These are phyloP conservation scores for Idaea dimidiata DNA, from an alignment of 2,888 invertebrate genomes.

Conservation along the genomic window DNA sequence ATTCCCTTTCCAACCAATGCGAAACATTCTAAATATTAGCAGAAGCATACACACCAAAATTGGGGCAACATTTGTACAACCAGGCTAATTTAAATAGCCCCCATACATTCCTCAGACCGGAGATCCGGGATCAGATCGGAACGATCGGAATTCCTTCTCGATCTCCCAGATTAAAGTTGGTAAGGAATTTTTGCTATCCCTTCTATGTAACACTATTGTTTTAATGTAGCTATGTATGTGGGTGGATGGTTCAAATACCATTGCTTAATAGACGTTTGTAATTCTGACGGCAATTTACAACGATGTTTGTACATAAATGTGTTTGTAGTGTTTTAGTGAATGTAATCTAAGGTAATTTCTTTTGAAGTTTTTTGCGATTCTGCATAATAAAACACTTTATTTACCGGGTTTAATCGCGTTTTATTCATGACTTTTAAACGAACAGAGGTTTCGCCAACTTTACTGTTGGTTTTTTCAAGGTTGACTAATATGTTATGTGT, in stretches of 20 bases:
- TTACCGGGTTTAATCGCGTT: too few species aligned
- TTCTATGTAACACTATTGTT: slow-evolving; percentile 22
- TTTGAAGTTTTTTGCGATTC: too few species aligned
- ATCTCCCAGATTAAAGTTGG: slow-evolving; percentile 30
- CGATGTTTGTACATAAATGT: not conserved
- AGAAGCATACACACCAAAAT: not conserved
- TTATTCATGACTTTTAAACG: too few species aligned
- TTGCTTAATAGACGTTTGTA: not conserved
- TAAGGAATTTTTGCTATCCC: slow-evolving; percentile 32
- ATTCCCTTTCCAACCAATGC: not conserved
- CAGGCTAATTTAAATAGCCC: not conserved
- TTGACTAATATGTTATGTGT: too few species aligned
- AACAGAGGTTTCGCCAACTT: too few species aligned
- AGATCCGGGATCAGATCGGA: slow-evolving; percentile 23
- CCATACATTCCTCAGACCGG: slow-evolving; percentile 9
- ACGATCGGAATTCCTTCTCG: slow-evolving; percentile 38
- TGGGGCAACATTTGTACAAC: not conserved
- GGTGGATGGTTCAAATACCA: slow-evolving; percentile 27
- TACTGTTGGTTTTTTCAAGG: too few species aligned
- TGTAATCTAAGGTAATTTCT: too few species aligned
- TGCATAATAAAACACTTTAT: too few species aligned
- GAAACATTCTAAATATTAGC: slow-evolving; percentile 1
- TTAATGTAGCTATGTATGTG: slow-evolving; percentile 19
- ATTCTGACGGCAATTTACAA: not conserved
- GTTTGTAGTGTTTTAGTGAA: too few species aligned